Conservation (phyloP, 2,888 invertebrate species). For the Bombyx huttoni region DNA sequence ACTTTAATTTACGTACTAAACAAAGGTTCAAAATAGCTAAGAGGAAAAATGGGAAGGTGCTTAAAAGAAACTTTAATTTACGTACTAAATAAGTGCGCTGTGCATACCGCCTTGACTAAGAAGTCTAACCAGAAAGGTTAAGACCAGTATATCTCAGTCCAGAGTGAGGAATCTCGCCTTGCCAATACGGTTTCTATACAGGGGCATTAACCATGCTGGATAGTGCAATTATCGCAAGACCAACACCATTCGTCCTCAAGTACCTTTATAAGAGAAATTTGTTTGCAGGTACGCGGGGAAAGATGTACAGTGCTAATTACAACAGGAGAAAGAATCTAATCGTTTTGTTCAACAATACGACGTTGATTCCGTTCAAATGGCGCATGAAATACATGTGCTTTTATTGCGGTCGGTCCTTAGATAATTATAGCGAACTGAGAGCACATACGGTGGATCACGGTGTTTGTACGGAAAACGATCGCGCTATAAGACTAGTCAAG, state of each 20-base stretch:
- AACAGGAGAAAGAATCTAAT: conserved; percentile 32
- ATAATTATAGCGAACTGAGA: conserved; percentile 23
- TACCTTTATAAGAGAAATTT: conserved; percentile 42
- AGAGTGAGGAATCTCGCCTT: too few species aligned
- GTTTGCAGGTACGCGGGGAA: conserved; percentile 51
- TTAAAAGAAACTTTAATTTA: too few species aligned
- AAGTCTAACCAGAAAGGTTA: too few species aligned
- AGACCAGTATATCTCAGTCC: too few species aligned
- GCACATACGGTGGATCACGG: conserved; percentile 42
- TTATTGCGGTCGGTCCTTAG: conserved; percentile 41
- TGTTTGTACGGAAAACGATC: conserved; percentile 27
- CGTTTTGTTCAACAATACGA: conserved; percentile 52
- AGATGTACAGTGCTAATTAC: conserved; percentile 21
- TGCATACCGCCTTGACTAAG: too few species aligned
- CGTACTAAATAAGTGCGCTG: too few species aligned
- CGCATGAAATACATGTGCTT: conserved; percentile 50
- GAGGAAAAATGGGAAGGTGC: too few species aligned
- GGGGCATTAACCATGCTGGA: too few species aligned
- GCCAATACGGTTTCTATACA: too few species aligned
- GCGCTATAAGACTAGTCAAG: conserved; percentile 36
- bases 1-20: too few species aligned
- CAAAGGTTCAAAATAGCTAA: too few species aligned
- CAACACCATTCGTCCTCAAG: conserved; percentile 18
- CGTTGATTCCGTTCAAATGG: conserved; percentile 55
- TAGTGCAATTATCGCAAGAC: not conserved